Base-by-base conservation (phyloP, 1,140 invertebrate species). In the Chironomus tepperi region DNA sequence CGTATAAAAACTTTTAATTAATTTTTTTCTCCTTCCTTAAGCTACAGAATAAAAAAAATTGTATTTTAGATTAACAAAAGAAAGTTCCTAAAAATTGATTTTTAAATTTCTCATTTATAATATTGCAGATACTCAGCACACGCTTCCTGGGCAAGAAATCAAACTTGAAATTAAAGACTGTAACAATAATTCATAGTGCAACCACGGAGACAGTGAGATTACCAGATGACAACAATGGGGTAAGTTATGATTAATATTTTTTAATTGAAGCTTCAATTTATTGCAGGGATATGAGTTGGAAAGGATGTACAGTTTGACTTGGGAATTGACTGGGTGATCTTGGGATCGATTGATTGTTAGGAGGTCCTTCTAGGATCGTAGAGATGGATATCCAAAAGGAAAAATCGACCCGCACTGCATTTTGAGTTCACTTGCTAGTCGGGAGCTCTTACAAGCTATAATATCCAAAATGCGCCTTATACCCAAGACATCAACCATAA, bases 181-280 rank as follows among this genome's bases (percentile, higher is more conserved):
- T 93, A 75, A 93, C 92, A 76, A 93, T 93, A 83, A 92, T 93
- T 77, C 91, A 93, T 86, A 93, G 90, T 80, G 91, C 91, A 76
- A 92, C 91, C 75, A 93, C 91, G 65, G 91, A 93, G 84, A 92
- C 91, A 72, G 91, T 93, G 76, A 88, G 91, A 7, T 82, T 93
- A 76, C 91, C 91, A 1, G 88, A 91, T 76, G 89, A 90, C 76
- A 87, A 87, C 18, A 87, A 89, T 77, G 89, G 88, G 77, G 91
- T 90, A 7, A 83, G 77, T 73, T 76, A 80, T 57, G 9, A 57
- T 57, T 57, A 73, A 2, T 7, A 18, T 73, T 73, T 73, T 42
- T 73, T 73, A 18, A n/a, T 43, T 47, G 47, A n/a, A n/a, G n/a
- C n/a, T n/a, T 57, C 7, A 21, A 7, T 70, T 70, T 8, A 70